Base-by-base conservation (phyloP, 2,797 vertebrate genomes). In the Helicolenus hilgendorfi region DNA sequence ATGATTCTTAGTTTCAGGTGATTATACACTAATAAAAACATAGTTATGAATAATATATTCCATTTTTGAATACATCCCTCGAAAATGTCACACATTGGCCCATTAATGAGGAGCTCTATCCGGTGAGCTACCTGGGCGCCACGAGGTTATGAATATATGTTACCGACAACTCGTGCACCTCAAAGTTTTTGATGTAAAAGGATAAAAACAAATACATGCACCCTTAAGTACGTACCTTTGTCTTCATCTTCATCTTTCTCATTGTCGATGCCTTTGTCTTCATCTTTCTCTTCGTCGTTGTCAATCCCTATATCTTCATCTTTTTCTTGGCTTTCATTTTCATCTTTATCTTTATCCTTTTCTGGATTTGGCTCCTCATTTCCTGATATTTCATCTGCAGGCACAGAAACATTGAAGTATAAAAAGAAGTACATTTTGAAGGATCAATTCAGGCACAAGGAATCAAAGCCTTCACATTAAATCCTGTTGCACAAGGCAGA, bases 341-440 rank as follows among this genome's bases (percentile, higher is more conserved):
- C 83, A 65, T 85, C 80, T 3, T 59, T 38, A 64, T 85, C 80
- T 3, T 59, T 38, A 15, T 70, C 24, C 31, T 91, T 80, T 11
- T 86, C 89, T 89, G 89, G 77, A 49, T 69, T 86, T 22, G 56
- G 33, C 56, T 92, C 93, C 64, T 86, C 74, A 1, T 75, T 79
- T 77, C 38, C 85, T 24, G 71, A 62, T 77, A 85, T 90, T 38
- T 92, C 92, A 18, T 93, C 96, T 96, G 77, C 26, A 72, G 65
- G 58, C 20, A 68, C 15, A 84, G 49, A 84, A 69, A 86, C 62
- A 76, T 33, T 11, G 53, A 81, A 87, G 89, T 13, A 71, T 65
- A 72, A 60, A 77, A 85, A 60, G n/a, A 59, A 27, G 10, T 5
- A 56, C 9, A 24, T 36, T 83, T 62, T 74, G 58, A 77, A 77